Conservation (phyloP, 2,888 invertebrate species). For the Chalcis sispes region DNA sequence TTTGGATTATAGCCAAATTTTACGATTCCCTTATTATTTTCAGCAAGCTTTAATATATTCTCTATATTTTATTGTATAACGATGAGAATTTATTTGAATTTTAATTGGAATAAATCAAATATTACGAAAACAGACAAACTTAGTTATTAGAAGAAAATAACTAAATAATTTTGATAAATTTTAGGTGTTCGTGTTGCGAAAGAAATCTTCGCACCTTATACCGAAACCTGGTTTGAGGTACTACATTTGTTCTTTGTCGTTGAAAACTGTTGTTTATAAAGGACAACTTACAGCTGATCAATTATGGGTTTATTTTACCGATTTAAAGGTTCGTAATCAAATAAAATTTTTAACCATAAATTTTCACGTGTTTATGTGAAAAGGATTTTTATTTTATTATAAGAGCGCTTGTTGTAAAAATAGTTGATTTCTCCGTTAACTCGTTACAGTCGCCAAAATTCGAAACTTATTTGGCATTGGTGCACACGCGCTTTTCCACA, state of each 20-base stretch:
- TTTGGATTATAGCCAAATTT: constrained; percentile 12
- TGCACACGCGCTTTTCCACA: constrained; percentile 98
- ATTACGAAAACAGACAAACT: background rate
- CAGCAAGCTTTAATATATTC: background rate
- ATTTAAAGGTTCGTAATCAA: constrained; percentile 76
- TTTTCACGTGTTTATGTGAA: background rate
- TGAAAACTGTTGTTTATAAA: constrained; percentile 96
- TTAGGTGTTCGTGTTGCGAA: constrained; percentile 94
- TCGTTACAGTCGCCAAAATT: constrained; percentile 86
- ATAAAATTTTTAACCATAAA: constrained; percentile 9
- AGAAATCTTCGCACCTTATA: constrained; percentile 93
- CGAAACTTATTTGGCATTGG: constrained; percentile 95
- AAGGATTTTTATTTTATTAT: no score
- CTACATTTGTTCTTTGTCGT: constrained; percentile 96
- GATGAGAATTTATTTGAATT: background rate
- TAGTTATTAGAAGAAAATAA: background rate
- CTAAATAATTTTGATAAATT: constrained; percentile 61
- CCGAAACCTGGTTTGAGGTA: constrained; percentile 91
- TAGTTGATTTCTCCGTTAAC: constrained; percentile 45
- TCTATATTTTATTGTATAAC: background rate
- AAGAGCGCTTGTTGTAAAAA: background rate
- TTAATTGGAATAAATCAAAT: background rate
- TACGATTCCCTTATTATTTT: background rate
- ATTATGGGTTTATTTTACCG: constrained; percentile 86
- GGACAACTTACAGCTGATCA: constrained; percentile 98